Percentiles rank a stretch among this genome's conserved stretches.
Evolutionary conservation across 2,797 vertebrate species (phyloP).

Genomic region (Sebastes nivosus): DNA sequence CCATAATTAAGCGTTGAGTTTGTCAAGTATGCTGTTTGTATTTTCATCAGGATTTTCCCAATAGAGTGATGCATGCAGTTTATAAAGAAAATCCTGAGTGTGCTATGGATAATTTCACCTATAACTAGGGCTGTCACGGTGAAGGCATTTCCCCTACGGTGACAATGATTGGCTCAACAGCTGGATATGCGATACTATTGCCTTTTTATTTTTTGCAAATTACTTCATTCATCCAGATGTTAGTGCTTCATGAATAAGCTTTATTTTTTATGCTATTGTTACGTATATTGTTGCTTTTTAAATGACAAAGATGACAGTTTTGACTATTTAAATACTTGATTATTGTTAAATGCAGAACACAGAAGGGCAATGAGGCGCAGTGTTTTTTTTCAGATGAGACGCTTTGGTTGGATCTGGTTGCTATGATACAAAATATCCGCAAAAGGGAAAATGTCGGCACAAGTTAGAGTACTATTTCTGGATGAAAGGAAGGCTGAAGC

Average conservation of each 20-base stretch:
- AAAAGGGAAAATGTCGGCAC: no score
- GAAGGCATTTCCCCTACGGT: background rate
- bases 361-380: no score
- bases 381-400: no score
- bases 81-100: background rate
- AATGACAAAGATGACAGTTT: no score
- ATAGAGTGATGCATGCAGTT: background rate
- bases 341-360: no score
- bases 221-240: background rate
- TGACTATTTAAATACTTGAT: no score
- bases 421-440: no score
- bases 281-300: background rate
- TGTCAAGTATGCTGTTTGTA: background rate
- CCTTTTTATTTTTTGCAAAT: background rate
- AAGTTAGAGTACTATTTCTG: no score
- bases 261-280: background rate
- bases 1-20: conserved; percentile 47
- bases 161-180: background rate
- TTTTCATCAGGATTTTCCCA: background rate
- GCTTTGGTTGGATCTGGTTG: no score
- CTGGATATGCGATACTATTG: background rate
- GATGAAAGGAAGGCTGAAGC: no score
- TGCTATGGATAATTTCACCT: background rate
- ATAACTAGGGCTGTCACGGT: background rate
- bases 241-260: background rate